Evolutionary conservation across 92 coral and sea anemone genomes (phyloP).

Genomic region (Anthopleura xanthogrammica): DNA sequence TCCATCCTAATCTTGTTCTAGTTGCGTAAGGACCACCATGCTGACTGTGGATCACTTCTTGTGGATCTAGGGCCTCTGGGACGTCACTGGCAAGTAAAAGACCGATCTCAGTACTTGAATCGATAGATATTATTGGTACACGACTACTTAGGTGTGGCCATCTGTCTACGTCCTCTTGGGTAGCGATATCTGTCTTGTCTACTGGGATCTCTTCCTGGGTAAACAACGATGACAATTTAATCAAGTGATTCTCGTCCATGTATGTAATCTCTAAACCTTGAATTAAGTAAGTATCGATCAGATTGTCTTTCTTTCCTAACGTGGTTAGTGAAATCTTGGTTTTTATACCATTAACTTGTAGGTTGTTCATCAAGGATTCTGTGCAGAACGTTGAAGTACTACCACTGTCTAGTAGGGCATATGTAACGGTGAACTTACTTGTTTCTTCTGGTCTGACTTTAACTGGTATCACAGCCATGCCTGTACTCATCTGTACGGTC

Average conservation of each 20-base stretch:
- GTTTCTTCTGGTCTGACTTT: slow-evolving; percentile 35
- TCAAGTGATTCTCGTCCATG: slow-evolving; percentile 38
- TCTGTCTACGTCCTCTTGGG: slow-evolving; percentile 45
- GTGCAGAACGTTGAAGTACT: slow-evolving; percentile 44
- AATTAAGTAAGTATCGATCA: slow-evolving; percentile 13
- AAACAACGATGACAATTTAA: slow-evolving; percentile 30
- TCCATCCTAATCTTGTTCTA: slow-evolving; percentile 47
- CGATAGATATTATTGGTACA: background rate
- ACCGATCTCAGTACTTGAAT: slow-evolving; percentile 16
- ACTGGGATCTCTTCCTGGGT: slow-evolving; percentile 40
- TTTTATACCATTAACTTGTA: slow-evolving; percentile 26
- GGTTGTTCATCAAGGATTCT: slow-evolving; percentile 26
- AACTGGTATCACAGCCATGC: slow-evolving; percentile 49
- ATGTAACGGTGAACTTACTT: slow-evolving; percentile 9
- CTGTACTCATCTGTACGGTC: slow-evolving; percentile 18
- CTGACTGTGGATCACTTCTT: slow-evolving; percentile 39
- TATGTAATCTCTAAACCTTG: slow-evolving; percentile 24
- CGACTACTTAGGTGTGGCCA: background rate
- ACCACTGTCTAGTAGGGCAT: slow-evolving; percentile 56
- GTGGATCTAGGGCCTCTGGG: slow-evolving; percentile 42
- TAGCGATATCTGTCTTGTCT: slow-evolving; percentile 28
- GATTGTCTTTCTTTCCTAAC: slow-evolving; percentile 16
- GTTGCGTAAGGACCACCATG: slow-evolving; percentile 42
- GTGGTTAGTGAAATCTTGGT: slow-evolving; percentile 39
- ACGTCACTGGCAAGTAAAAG: slow-evolving; percentile 40